These are phyloP conservation scores for human (Homo sapiens) DNA, from an alignment of 2,113 vertebrate genomes.

Conservation along the genomic window DNA sequence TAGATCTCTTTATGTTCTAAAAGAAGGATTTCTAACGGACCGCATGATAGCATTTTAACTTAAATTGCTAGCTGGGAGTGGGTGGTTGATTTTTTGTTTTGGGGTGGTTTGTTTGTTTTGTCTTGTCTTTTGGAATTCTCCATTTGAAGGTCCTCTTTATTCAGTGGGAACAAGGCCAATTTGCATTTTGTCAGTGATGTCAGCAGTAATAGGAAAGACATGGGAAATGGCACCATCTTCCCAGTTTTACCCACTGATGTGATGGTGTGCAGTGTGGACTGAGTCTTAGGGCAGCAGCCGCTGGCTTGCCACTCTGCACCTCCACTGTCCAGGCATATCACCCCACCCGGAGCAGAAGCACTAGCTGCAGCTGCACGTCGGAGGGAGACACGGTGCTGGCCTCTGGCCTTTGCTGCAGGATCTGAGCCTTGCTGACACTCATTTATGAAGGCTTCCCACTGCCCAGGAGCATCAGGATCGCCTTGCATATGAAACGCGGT, in stretches of 20 bases:
- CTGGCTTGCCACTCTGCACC: neutral
- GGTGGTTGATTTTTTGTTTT: neutral
- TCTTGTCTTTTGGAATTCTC: neutral
- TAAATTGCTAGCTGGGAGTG: neutral
- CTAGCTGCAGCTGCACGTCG: neutral
- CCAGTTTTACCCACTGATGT: neutral
- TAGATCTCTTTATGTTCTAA: neutral
- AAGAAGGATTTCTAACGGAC: neutral
- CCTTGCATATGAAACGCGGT: too few species aligned
- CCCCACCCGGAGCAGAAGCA: neutral
- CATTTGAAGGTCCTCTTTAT: neutral
- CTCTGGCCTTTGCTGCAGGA: neutral
- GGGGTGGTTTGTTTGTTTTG: neutral
- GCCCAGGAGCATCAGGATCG: neutral
- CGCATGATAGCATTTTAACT: neutral
- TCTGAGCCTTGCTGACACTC: neutral
- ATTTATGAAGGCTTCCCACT: neutral
- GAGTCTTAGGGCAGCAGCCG: neutral
- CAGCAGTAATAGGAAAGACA: neutral
- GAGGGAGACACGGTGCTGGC: neutral
- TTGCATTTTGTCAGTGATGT: neutral
- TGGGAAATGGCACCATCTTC: neutral
- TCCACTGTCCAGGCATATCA: neutral
- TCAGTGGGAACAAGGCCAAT: neutral
- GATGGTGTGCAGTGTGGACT: fast-evolving